Base-by-base conservation (phyloP, 2,113 vertebrate genomes). In the Pteropus alecto region DNA sequence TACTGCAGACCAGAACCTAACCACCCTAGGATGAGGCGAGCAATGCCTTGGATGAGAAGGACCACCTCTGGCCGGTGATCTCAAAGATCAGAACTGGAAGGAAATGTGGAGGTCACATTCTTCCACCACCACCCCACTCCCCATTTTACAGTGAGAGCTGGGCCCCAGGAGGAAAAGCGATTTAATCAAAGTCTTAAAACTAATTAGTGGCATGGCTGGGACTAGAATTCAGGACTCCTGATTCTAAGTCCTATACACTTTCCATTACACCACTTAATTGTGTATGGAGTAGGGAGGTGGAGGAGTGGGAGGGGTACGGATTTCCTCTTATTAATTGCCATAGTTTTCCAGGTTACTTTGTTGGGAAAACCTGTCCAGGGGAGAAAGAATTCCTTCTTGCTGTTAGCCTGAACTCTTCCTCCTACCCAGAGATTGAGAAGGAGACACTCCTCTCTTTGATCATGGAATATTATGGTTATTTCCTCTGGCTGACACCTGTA, bases 221-320 rank as follows among this genome's bases (percentile, higher is more conserved):
- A 91, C 84, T 88, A 94, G 86, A 96, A 96, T 95, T 96, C 85
- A 96, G 85, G 63, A 82, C 82, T 93, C 61, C 56, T 54, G 71
- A 76, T 87, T 87, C 92, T 71, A 71, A 96, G 79, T 86, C 92
- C 86, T 97, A 93, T 93, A 87, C 60, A 96, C 91, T 98, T 98
- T 98, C 97, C 97, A 98, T 97, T 97, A 97, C 97, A 97, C 95
- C 93, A 97, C 95, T 93, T 97, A 97, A 98, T 97, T 98, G 97
- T 98, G 94, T 97, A 81, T 96, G 91, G 70, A 92, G 93, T 83
- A 61, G 73, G 77, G 74, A 68, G 82, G 94, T 77, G 86, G 79
- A 84, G 81, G 79, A 93, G 87, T 77, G 96, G 96, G 88, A 95
- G 93, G 93, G 82, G 93, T 38, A 89, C 97, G 96, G 97, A 98